Conservation (phyloP, 2,888 invertebrate genomes). For the Trissolcus brochymenae region DNA sequence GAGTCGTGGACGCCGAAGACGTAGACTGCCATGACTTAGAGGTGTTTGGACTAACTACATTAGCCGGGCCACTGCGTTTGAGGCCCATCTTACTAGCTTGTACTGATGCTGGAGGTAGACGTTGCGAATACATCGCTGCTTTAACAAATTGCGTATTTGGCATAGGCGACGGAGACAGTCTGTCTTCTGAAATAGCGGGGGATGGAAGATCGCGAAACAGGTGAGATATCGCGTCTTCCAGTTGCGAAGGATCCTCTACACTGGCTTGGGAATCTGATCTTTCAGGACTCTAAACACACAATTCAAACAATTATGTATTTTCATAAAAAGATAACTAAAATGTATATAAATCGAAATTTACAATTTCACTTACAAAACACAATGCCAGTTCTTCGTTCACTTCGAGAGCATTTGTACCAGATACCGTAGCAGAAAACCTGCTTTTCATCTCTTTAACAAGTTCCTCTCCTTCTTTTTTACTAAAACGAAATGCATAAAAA, state of each 20-base stretch:
- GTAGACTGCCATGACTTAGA: conserved; percentile 30
- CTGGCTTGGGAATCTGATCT: conserved; percentile 74
- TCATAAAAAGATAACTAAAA: background rate
- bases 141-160: conserved; percentile 71
- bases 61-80: conserved; percentile 60
- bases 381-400: conserved; percentile 47
- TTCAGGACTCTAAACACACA: conserved; percentile 54
- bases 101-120: conserved; percentile 69
- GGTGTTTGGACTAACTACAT: conserved; percentile 41
- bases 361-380: conserved; percentile 57
- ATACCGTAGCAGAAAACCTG: conserved; percentile 83
- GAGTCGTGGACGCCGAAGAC: conserved; percentile 24
- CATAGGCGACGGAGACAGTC: conserved; percentile 61
- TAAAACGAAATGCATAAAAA: conserved; percentile 62
- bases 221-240: conserved; percentile 85
- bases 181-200: conserved; percentile 71
- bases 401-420: conserved; percentile 42
- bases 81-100: conserved; percentile 71
- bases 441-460: conserved; percentile 88
- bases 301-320: background rate
- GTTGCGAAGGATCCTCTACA: conserved; percentile 83
- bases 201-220: conserved; percentile 79
- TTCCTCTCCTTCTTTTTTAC: conserved; percentile 84
- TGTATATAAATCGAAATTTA: too few species aligned
- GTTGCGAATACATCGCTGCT: conserved; percentile 70